Conservation (phyloP, 2,113 vertebrate species). For the Mustelus asterias region DNA sequence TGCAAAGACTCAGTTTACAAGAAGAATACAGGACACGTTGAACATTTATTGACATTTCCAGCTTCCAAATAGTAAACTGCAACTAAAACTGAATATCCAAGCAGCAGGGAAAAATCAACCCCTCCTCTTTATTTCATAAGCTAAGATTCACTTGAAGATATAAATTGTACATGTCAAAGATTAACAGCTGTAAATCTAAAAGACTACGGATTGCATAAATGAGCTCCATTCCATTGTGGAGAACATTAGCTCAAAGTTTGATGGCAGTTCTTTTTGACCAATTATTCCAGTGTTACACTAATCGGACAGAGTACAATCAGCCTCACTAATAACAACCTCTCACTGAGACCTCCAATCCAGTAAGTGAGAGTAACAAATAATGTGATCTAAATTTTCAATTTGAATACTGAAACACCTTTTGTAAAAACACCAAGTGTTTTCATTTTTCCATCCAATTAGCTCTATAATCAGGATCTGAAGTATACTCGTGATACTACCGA, state of each 20-base stretch:
- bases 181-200: not conserved
- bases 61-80: not conserved
- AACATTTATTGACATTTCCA: not conserved
- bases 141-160: not conserved
- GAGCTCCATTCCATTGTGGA: not conserved
- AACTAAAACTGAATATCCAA: not conserved
- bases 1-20: not conserved
- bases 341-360: not conserved
- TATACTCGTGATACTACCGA: not conserved
- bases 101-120: not conserved
- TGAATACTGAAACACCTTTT: not conserved
- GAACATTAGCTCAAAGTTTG: not conserved
- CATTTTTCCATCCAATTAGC: not conserved
- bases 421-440: not conserved
- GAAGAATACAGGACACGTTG: not conserved
- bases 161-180: not conserved
- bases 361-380: not conserved
- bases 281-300: not conserved
- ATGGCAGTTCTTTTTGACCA: not conserved
- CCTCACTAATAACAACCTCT: not conserved
- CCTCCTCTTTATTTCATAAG: not conserved
- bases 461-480: not conserved
- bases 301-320: not conserved
- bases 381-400: not conserved
- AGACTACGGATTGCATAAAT: not conserved